Evolutionary conservation across 2,113 vertebrate genomes (phyloP).

Genomic region (Takifugu bimaculatus): DNA sequence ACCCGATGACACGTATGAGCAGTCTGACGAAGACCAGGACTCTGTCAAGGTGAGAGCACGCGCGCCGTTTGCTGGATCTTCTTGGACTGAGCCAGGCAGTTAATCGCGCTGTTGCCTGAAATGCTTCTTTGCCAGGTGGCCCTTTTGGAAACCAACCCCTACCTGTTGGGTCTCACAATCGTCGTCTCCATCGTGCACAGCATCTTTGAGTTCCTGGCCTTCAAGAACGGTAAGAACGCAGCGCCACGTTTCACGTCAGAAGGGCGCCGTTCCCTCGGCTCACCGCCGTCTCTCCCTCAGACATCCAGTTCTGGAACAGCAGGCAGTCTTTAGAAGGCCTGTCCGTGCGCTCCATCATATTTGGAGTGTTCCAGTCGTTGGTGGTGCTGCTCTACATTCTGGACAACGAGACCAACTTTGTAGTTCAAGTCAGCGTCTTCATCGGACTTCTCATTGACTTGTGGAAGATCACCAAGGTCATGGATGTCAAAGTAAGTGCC

Average conservation of each 20-base stretch:
- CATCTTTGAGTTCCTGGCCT: conserved; percentile 93
- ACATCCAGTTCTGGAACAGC: conserved; percentile 99
- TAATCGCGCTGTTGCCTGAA: not conserved
- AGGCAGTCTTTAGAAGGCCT: conserved; percentile 94
- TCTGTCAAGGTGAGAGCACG: conserved; percentile 84
- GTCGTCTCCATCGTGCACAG: conserved; percentile 93
- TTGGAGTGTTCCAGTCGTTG: conserved; percentile 92
- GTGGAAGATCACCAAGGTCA: conserved; percentile 99
- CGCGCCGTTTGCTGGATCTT: not conserved
- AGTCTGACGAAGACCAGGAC: conserved; percentile 95
- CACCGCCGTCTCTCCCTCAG: conserved; percentile 56
- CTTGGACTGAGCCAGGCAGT: not conserved
- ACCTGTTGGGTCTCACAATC: conserved; percentile 89
- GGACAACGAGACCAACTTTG: conserved; percentile 97
- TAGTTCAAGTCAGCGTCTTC: conserved; percentile 96
- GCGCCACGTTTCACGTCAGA: not conserved
- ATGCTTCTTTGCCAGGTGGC: conserved; percentile 75
- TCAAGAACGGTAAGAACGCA: conserved; percentile 85
- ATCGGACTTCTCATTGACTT: conserved; percentile 95
- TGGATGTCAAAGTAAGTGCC: conserved; percentile 87
- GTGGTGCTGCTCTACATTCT: conserved; percentile 94
- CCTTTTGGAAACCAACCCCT: conserved; percentile 92
- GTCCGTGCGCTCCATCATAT: conserved; percentile 91
- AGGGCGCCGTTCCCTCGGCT: not conserved
- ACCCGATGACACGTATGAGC: conserved; percentile 89